Evolutionary conservation across 2,113 vertebrate genomes (phyloP).

Genomic region (Toxotes chatareus): DNA sequence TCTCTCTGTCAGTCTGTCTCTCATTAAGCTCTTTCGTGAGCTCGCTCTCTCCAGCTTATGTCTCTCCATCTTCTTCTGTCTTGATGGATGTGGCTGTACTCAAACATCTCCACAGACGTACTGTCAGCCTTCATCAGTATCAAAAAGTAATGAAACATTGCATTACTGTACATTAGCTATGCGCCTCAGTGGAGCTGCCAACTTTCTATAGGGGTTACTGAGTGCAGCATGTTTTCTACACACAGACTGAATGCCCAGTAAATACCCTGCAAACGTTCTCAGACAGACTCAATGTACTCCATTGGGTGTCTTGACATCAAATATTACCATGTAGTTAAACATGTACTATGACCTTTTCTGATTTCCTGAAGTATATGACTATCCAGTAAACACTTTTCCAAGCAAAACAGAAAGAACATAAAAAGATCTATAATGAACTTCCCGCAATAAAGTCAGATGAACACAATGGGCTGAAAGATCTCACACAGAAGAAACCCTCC

Average conservation of each 20-base stretch:
- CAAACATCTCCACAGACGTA: slow-evolving; percentile 69
- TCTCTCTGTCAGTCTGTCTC: slow-evolving; percentile 42
- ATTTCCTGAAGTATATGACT: background rate
- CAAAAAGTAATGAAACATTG: slow-evolving; percentile 71
- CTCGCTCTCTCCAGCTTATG: slow-evolving; percentile 17
- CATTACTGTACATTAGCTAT: slow-evolving; percentile 60
- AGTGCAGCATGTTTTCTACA: slow-evolving; percentile 12
- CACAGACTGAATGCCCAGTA: background rate
- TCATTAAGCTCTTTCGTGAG: slow-evolving; percentile 43
- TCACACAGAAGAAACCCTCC: background rate
- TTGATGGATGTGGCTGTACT: slow-evolving; percentile 65
- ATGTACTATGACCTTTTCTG: background rate
- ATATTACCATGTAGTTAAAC: background rate
- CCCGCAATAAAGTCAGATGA: background rate
- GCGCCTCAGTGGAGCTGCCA: slow-evolving; percentile 32
- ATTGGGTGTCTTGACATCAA: background rate
- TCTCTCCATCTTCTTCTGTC: slow-evolving; percentile 40
- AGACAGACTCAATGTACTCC: background rate
- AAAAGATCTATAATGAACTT: background rate
- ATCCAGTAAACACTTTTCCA: background rate
- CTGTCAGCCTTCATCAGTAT: slow-evolving; percentile 70
- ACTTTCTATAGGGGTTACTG: slow-evolving; percentile 24
- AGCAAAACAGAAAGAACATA: slow-evolving; percentile 1
- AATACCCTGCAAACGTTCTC: background rate
- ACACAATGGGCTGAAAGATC: background rate